Evolutionary conservation across 2,113 vertebrate genomes (phyloP), one percentile per base, ranked within the genome.

Genomic region (Phylloscopus trochilus): DNA sequence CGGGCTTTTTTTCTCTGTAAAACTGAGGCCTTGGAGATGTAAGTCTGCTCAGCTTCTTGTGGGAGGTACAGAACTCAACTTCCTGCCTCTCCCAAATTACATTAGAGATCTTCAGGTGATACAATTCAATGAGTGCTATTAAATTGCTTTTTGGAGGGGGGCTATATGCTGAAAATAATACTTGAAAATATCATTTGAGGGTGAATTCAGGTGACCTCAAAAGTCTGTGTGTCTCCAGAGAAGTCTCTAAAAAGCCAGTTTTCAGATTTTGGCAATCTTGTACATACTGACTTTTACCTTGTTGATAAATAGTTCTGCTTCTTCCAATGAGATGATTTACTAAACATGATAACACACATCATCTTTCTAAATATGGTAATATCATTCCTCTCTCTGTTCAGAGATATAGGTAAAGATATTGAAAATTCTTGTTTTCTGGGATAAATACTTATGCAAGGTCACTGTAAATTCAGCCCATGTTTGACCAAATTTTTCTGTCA

Each of bases 191-290:
- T 86, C 1, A 0, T 27, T 67, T 95, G 47, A 82, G 27, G 22
- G n/a, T 79, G 47, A 76, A 81, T 47, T 85, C 51, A 81, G 76
- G 91, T 96, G 93, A 86, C 63, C 76, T 94, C 80, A 72, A 89
- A 94, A 43, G 75, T 62, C 84, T 33, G 2, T 63, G 39, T 92
- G 28, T 47, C 47, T 74, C 55, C 74, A 69, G 44, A 84, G 39
- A 12, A 59, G 18, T 70, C 87, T 86, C 82, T 92, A 46, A 49
- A n/a, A 92, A 75, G 72, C 56, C 51, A 92, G n/a, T 73, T 92
- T 86, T 41, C 27, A 26, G n/a, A 24, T 79, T 91, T 91, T 73
- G 13, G 28, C 37, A 76, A 2, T 70, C 37, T 66, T 77, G 14
- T 13, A 47, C 21, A 9, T 76, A 13, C 11, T 73, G 53, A 58